These are phyloP conservation scores for Pocillopora verrucosa DNA, from an alignment of 64 coral and sea anemone species.

Conservation along the genomic window DNA sequence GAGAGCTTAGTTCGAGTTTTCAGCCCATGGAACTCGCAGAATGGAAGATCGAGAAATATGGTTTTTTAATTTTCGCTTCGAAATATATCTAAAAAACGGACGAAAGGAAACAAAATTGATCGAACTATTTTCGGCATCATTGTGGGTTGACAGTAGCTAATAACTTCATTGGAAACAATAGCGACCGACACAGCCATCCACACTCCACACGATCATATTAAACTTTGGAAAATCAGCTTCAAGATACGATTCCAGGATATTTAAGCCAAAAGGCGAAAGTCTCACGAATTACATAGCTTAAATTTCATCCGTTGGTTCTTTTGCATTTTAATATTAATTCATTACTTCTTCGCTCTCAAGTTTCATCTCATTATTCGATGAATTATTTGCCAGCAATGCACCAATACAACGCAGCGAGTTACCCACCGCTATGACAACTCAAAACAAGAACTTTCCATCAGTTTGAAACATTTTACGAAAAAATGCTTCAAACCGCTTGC, in stretches of 20 bases:
- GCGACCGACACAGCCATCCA: background rate
- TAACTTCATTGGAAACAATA: conserved; percentile 11
- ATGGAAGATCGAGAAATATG: background rate
- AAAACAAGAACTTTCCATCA: conserved; percentile 6
- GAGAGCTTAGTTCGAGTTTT: background rate
- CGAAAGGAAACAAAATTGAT: background rate
- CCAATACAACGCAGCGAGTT: conserved; percentile 12
- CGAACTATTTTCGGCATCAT: background rate
- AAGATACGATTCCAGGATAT: background rate
- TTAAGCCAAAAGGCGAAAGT: background rate
- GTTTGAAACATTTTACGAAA: conserved; percentile 11
- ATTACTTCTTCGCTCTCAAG: background rate
- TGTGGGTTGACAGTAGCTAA: background rate
- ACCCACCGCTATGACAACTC: conserved; percentile 36
- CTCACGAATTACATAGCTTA: conserved; percentile 1
- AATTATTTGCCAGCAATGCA: conserved; percentile 1
- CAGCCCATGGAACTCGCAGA: background rate
- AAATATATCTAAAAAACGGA: background rate
- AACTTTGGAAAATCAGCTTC: conserved; percentile 2
- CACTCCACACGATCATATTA: background rate
- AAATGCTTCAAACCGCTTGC: background rate
- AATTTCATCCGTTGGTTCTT: background rate
- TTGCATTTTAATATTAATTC: background rate
- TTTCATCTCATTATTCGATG: conserved; percentile 4
- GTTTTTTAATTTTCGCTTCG: background rate